These are phyloP conservation scores for Lamproptera curius DNA, from an alignment of 2,888 invertebrate species.

Conservation along the genomic window DNA sequence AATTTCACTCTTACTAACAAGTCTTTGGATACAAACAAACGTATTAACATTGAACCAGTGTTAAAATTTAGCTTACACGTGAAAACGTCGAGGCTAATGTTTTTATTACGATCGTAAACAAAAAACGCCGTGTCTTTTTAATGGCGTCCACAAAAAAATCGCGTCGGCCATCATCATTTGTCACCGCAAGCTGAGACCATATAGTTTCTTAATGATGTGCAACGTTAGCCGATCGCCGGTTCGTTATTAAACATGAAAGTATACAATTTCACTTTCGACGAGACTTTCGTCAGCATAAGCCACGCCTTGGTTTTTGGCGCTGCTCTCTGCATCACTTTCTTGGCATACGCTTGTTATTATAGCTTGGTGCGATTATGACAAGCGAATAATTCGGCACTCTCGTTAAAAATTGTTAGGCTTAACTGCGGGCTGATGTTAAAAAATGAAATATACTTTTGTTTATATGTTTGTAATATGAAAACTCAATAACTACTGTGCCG, in stretches of 20 bases:
- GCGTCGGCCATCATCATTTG: constrained; percentile 17
- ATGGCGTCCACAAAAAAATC: constrained; percentile 6
- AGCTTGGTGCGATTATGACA: too few relatives aligned
- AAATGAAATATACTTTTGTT: too few relatives aligned
- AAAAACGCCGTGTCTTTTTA: constrained; percentile 9
- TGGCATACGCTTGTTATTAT: constrained; percentile 2
- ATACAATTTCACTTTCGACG: constrained; percentile 63
- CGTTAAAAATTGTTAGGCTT: too few relatives aligned
- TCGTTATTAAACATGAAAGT: constrained; percentile 45
- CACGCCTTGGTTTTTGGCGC: constrained; percentile 48
- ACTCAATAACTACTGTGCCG: too few relatives aligned
- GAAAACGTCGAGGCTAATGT: neutral
- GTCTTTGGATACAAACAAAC: too few relatives aligned
- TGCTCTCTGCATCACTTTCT: constrained; percentile 27
- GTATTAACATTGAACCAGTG: too few relatives aligned
- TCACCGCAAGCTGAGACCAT: constrained; percentile 3
- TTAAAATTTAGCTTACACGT: too few relatives aligned
- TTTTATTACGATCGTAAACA: constrained; percentile 17
- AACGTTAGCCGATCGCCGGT: constrained; percentile 35
- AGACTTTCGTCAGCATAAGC: constrained; percentile 54
- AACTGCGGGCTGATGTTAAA: too few relatives aligned
- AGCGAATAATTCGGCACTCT: too few relatives aligned
- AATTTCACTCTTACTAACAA: too few relatives aligned
- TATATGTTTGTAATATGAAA: too few relatives aligned
- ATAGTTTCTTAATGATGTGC: constrained; percentile 42